Evolutionary conservation across 2,888 invertebrate genomes (phyloP).

Genomic region (Galeruca laticollis): DNA sequence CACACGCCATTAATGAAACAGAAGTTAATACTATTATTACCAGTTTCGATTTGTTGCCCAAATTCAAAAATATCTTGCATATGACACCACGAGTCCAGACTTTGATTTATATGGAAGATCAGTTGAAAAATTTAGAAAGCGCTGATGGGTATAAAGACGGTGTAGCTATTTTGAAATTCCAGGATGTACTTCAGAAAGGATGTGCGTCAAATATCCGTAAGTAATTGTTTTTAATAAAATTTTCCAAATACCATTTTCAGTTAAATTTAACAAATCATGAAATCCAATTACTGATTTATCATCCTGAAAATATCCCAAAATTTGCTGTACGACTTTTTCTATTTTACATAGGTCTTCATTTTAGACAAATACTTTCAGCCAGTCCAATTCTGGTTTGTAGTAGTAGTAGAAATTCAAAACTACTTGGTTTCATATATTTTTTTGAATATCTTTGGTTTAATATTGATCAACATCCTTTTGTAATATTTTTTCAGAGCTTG

Average conservation of each 20-base stretch:
- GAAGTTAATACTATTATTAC: constrained; percentile 95
- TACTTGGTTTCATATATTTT: too few species aligned
- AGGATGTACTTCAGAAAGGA: constrained; percentile 74
- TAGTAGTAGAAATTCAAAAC: too few species aligned
- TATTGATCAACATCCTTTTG: background rate
- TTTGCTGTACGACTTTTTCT: too few species aligned
- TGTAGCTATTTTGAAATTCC: constrained; percentile 81
- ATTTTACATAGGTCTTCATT: too few species aligned
- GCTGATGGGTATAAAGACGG: constrained; percentile 77
- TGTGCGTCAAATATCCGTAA: constrained; percentile 68
- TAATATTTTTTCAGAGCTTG: constrained; percentile 31
- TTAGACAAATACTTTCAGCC: too few species aligned
- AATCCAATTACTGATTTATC: too few species aligned
- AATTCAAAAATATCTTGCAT: constrained; percentile 83
- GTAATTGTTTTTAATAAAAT: too few species aligned
- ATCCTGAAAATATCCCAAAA: too few species aligned
- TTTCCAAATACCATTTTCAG: too few species aligned
- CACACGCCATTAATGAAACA: constrained; percentile 97
- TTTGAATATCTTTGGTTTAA: too few species aligned
- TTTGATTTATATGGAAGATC: constrained; percentile 90
- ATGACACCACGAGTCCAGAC: constrained; percentile 82
- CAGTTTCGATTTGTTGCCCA: constrained; percentile 90
- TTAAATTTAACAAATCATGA: too few species aligned
- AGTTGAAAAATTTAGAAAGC: constrained; percentile 78
- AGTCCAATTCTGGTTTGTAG: too few species aligned